Evolutionary conservation across 2,113 vertebrate species (phyloP).

Genomic region (Ciconia stormi): DNA sequence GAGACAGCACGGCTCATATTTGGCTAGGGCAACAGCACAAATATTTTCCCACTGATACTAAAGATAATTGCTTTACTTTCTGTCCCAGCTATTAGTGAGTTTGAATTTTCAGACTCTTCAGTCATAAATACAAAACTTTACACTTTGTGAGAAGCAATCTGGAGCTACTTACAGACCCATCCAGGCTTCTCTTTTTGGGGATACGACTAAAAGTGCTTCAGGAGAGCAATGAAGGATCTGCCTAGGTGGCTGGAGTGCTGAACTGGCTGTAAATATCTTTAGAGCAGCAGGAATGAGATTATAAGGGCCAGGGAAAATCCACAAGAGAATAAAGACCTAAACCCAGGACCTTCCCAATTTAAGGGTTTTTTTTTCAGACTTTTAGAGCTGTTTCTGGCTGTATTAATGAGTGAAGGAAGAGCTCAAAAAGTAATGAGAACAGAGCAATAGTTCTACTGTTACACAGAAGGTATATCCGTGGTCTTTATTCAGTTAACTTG

Average conservation of each 20-base stretch:
- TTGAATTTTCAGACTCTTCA: background rate
- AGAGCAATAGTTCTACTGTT: background rate
- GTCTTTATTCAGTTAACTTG: background rate
- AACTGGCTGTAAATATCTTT: background rate
- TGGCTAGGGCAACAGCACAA: background rate
- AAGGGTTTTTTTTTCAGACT: fast-evolving
- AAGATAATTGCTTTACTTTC: background rate
- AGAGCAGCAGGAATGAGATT: background rate
- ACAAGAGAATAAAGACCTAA: background rate
- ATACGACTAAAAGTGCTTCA: background rate
- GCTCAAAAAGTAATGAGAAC: background rate
- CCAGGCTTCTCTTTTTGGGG: background rate
- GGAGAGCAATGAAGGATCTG: background rate
- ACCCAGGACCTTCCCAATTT: background rate
- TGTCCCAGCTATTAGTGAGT: background rate
- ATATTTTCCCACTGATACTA: background rate
- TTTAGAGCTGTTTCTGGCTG: background rate
- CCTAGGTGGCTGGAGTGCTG: background rate
- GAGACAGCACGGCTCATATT: background rate
- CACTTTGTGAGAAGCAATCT: background rate
- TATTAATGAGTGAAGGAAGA: background rate
- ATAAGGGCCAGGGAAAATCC: background rate
- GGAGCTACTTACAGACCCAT: background rate
- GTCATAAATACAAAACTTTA: background rate
- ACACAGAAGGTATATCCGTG: background rate